Conservation (phyloP, 2,888 invertebrate species). For the Pollenia griseotomentosa region DNA sequence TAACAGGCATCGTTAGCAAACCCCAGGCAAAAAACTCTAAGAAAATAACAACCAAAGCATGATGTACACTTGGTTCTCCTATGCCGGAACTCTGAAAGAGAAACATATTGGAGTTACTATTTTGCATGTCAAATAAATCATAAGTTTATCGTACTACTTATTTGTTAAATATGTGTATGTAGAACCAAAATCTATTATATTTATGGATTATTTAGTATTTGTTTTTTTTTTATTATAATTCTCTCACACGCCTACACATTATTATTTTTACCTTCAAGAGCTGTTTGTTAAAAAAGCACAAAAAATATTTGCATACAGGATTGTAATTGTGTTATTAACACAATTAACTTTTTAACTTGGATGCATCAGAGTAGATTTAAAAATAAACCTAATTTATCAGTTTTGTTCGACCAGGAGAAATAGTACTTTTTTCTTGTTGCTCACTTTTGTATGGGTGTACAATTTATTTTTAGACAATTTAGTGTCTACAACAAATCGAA, state of each 20-base stretch:
- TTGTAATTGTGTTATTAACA: neutral
- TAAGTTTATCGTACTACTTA: neutral
- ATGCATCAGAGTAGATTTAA: constrained; percentile 4
- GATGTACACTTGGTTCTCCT: constrained; percentile 98
- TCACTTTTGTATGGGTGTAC: neutral
- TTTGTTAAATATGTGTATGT: neutral
- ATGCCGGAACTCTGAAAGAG: constrained; percentile 91
- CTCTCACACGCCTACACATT: no score
- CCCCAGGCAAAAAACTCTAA: constrained; percentile 99
- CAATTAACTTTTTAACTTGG: neutral
- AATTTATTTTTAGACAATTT: constrained; percentile 32
- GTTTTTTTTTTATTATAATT: no score
- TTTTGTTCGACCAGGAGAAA: constrained; percentile 8
- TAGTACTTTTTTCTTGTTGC: neutral
- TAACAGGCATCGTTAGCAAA: constrained; percentile 98
- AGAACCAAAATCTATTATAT: no score
- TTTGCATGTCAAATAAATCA: constrained; percentile 26
- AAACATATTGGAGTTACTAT: constrained; percentile 74
- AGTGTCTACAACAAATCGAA: constrained; percentile 60
- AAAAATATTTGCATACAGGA: neutral
- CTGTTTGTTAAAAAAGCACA: neutral
- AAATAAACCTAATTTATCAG: constrained; percentile 10
- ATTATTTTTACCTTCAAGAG: no score
- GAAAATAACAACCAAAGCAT: constrained; percentile 99
- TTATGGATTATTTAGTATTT: no score